A percentile compares a stretch with the other conserved stretches of the same genome.
Evolutionary conservation across 2,113 vertebrate species (phyloP).

Genomic region (Urocynchramus pylzowi): DNA sequence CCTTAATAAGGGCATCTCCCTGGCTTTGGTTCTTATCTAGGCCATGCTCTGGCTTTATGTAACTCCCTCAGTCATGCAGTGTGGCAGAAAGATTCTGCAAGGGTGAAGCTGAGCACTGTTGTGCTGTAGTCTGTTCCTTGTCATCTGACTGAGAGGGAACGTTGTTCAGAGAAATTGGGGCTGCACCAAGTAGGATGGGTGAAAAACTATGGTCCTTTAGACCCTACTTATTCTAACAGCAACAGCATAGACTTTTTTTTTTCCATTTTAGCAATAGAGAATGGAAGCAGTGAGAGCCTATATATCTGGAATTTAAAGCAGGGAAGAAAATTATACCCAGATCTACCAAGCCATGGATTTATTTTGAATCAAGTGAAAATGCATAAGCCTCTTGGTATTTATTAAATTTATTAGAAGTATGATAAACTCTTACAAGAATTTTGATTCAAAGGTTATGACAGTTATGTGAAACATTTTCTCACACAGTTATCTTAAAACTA

Average conservation of each 20-base stretch:
- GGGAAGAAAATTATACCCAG: background rate
- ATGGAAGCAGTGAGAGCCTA: background rate
- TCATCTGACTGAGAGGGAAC: background rate
- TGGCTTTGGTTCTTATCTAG: background rate
- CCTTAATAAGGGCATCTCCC: background rate
- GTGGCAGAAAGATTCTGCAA: background rate
- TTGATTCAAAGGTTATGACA: background rate
- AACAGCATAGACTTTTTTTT: background rate
- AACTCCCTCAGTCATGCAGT: background rate
- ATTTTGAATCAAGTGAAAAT: background rate
- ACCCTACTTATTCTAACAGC: background rate
- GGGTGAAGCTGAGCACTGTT: background rate
- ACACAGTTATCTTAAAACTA: background rate
- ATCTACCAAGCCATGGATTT: background rate
- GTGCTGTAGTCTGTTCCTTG: background rate
- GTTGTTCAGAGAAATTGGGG: background rate
- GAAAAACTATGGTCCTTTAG: background rate
- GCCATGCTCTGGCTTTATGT: background rate
- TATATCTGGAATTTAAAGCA: background rate
- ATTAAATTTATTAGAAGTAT: background rate
- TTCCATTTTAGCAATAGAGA: background rate
- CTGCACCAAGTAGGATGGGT: background rate
- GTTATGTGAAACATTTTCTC: background rate
- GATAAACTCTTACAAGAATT: background rate
- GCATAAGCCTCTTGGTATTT: background rate